Evolutionary conservation across 2,888 invertebrate species (phyloP), one percentile per base, ranked within the genome.

Genomic region (Theristus sp.): DNA sequence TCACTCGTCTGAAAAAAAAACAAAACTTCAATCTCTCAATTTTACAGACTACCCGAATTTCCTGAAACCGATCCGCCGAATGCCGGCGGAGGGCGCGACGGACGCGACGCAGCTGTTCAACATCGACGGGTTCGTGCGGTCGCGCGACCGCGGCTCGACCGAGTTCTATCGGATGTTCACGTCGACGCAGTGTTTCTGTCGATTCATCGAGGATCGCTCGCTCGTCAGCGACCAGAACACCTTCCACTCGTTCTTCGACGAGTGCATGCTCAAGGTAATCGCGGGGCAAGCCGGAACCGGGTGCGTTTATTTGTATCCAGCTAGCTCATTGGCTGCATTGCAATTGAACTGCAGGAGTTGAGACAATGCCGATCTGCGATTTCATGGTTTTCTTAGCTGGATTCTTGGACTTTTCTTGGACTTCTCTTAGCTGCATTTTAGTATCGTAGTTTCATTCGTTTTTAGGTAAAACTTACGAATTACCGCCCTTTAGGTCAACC

Each of bases 171-270:
- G 57, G 1, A 6, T 10, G 46, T 70, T 72, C 63, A 62, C 64
- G 20, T 67, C 67, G 28, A 72, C 72, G 1, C 71, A 70, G 58
- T 67, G 67, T n/a, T 72, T 72, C 59, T 68, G 64, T 66, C 84
- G 93, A 59, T 98, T 99, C 76, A 94, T 99, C 65, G 96, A 98
- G 76, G 98, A 98, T 75, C 82, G 96, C 26, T 93, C 93, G 67
- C 96, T 99, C 77, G 90, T 94, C 0, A 90, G 91, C n/a, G 94
- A 94, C 73, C 67, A 68, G 60, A 94, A 96, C 77, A 89, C 89
- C 63, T 89, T 90, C 56, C 79, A 98, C 62, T 89, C 87, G 22
- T 90, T 90, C 77, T 98, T 98, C 73, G 98, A 98, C 76, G 94
- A 98, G 72, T 96, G 94, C 74, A 85, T 87, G 10, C 91, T 91